These are phyloP conservation scores for Notolepis coatsorum DNA, from an alignment of 2,797 vertebrate species.

Conservation along the genomic window DNA sequence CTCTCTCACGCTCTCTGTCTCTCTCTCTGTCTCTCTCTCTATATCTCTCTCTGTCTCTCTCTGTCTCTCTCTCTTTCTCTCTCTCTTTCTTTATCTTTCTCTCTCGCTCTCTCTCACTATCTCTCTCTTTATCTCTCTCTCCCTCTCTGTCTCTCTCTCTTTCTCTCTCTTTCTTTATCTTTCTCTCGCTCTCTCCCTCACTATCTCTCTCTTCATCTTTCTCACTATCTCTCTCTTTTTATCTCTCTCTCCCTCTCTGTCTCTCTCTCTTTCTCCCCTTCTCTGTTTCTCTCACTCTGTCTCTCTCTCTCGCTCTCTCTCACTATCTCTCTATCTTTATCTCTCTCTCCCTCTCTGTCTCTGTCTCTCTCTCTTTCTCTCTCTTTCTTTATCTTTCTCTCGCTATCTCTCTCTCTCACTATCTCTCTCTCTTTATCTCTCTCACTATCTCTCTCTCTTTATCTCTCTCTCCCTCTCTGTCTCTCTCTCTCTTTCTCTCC, in stretches of 20 bases:
- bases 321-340: no score
- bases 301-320: conserved; percentile 19
- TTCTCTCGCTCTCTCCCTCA: conserved; percentile 1
- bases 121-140: no score
- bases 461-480: neutral
- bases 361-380: neutral
- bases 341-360: neutral
- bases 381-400: no score
- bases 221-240: neutral
- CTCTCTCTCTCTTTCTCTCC: neutral
- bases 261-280: neutral
- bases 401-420: neutral
- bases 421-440: neutral
- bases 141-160: no score
- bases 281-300: neutral
- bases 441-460: no score
- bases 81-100: no score
- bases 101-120: no score
- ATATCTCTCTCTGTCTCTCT: conserved; percentile 13
- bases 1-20: neutral
- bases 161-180: neutral
- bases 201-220: no score
- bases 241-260: neutral
- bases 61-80: no score
- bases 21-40: neutral